These are phyloP conservation scores for Matsumurasca onukii DNA, from an alignment of 1,140 invertebrate species.

Conservation along the genomic window DNA sequence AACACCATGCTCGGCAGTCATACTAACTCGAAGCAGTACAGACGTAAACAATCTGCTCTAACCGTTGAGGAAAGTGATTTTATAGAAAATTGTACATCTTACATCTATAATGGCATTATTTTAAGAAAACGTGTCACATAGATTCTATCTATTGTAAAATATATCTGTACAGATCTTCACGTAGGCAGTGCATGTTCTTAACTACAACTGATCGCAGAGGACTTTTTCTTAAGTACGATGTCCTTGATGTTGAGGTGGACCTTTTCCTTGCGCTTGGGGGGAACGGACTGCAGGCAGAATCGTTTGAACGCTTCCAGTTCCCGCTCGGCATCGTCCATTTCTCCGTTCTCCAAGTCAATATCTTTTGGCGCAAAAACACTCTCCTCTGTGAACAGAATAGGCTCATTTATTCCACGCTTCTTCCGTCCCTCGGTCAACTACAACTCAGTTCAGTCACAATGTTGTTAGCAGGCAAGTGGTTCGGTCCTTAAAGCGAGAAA, in stretches of 20 bases:
- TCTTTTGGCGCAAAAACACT: conserved; percentile 76
- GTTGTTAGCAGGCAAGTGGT: no score
- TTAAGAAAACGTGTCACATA: conserved; percentile 24
- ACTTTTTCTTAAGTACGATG: conserved; percentile 66
- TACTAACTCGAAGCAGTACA: conserved; percentile 26
- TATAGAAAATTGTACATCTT: conserved; percentile 23
- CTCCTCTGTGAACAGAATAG: conserved; percentile 57
- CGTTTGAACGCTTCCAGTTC: conserved; percentile 79
- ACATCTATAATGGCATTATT: conserved; percentile 22
- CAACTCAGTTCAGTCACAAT: no score
- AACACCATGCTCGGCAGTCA: conserved; percentile 22
- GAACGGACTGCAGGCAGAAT: conserved; percentile 72
- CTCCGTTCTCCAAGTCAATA: conserved; percentile 70
- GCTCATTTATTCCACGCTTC: no score
- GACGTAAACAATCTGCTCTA: conserved; percentile 25
- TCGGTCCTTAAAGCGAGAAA: no score
- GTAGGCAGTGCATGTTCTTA: conserved; percentile 29
- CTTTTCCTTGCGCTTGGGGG: conserved; percentile 63
- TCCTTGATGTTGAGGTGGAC: conserved; percentile 74
- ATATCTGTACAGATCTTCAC: conserved; percentile 23
- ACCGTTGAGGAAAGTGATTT: background rate
- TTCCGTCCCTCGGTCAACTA: no score
- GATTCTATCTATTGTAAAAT: background rate
- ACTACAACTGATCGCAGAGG: conserved; percentile 44
- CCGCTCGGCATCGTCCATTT: conserved; percentile 71